These are phyloP conservation scores for Escarpia spicata DNA, from an alignment of 2,888 invertebrate genomes.

Conservation along the genomic window DNA sequence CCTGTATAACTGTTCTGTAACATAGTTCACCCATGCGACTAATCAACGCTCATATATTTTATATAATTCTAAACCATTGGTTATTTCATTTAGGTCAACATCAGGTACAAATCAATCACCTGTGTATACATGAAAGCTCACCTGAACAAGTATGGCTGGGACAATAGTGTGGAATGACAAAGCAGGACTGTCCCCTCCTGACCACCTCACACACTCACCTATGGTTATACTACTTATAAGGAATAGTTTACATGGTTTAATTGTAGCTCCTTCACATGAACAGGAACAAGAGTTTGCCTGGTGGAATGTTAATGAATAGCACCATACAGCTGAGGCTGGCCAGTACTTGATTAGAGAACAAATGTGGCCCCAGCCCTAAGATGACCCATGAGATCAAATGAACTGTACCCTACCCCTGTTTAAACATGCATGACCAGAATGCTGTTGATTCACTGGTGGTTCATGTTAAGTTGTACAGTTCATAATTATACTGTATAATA, in stretches of 20 bases:
- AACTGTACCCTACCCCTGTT: not conserved
- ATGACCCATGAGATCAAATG: slow-evolving; percentile 8
- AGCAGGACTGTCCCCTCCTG: not conserved
- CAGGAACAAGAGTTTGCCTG: not conserved
- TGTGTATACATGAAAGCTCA: not conserved
- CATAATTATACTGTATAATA: not conserved
- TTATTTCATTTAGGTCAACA: not conserved
- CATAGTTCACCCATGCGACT: too few species aligned
- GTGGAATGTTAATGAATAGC: slow-evolving; percentile 8
- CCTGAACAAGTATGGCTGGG: not conserved
- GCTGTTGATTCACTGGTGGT: not conserved
- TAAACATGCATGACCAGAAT: not conserved
- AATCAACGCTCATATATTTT: not conserved
- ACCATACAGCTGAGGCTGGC: not conserved
- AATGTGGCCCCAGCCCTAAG: not conserved
- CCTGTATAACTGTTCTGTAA: too few species aligned
- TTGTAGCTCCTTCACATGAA: not conserved
- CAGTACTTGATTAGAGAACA: not conserved
- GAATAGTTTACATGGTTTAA: not conserved
- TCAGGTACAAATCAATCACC: not conserved
- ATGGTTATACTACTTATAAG: not conserved
- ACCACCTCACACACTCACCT: not conserved
- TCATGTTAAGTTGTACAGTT: not conserved
- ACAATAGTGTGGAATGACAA: not conserved
- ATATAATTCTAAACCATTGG: not conserved